A percentile compares a stretch with the other conserved stretches of the same genome.
These are phyloP conservation scores for Podocnemis expansa DNA, from an alignment of 2,113 vertebrate species.

Conservation along the genomic window DNA sequence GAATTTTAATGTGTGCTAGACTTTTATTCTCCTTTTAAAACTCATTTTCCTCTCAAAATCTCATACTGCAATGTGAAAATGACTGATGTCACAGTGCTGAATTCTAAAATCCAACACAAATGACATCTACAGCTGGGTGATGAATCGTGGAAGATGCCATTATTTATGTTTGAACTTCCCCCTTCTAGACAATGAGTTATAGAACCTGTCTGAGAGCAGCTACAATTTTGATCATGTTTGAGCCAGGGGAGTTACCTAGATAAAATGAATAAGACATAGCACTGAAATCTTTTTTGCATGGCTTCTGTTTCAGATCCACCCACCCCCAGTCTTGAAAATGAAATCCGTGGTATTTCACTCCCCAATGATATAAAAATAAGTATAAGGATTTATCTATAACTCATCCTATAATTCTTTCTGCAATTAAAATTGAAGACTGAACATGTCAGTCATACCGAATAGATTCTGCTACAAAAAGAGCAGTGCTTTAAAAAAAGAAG, in stretches of 20 bases:
- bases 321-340: background rate
- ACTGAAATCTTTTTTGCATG: background rate
- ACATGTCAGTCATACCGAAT: background rate
- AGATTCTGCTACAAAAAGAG: constrained; percentile 2
- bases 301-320: background rate
- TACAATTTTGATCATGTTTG: background rate
- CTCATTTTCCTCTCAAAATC: background rate
- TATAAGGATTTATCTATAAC: background rate
- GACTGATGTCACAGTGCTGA: background rate
- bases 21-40: constrained; percentile 22
- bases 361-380: background rate
- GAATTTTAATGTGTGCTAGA: constrained; percentile 32
- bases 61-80: background rate
- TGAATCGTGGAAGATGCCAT: background rate
- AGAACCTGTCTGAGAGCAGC: background rate
- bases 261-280: background rate
- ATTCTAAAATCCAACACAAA: background rate
- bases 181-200: background rate
- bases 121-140: background rate
- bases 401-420: constrained; percentile 1
- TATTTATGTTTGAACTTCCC: background rate
- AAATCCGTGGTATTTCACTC: background rate
- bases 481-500: background rate
- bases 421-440: background rate
- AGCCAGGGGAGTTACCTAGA: constrained; percentile 9